Evolutionary conservation across 2,113 vertebrate species (phyloP), one percentile per base, ranked within the genome.

Genomic region (Gulo gulo): DNA sequence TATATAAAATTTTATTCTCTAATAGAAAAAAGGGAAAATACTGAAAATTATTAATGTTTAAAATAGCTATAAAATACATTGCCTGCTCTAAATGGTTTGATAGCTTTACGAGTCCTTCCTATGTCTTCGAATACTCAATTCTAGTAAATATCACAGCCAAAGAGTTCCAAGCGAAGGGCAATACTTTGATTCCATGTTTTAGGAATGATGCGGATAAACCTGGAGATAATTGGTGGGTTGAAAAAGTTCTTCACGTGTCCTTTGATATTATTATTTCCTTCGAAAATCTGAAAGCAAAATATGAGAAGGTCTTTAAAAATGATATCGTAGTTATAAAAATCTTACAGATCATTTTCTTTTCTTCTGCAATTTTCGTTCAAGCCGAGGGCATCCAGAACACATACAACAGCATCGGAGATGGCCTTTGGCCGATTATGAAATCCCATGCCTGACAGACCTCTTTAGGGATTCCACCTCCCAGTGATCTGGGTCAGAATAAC

Each of bases 81-180:
- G 42, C 39, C 59, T 52, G 12, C 34, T 59, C 69, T 91, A 76
- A 97, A 36, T 55, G 57, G 34, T 52, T 85, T 69, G 26, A 18
- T 14, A 34, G 31, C 39, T 80, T 88, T 74, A 92, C 88, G 36
- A 61, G 14, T 55, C 42, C 45, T 59, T 82, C 26, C 26, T 45
- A 10, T 55, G 15, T 57, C 78, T n/a, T 80, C 55, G 26, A 80
- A 78, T 23, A 29, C 39, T 74, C 20, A 84, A 1, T 39, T 90
- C 45, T 98, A 98, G 81, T 95, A 97, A 94, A 99, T 98, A 97
- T 99, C 99, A 98, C 99, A 99, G 96, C 99, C 99, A 78, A 99
- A 99, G 61, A 99, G 98, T 84, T 99, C 99, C 11, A 99, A 45
- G n/a, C 99, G 99, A 98, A 99, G 99, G 24, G 99, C 99, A 98